Percentiles rank a stretch among this genome's conserved stretches.
Conservation (phyloP, 2,797 vertebrate species). For the Malacoraja senta region DNA sequence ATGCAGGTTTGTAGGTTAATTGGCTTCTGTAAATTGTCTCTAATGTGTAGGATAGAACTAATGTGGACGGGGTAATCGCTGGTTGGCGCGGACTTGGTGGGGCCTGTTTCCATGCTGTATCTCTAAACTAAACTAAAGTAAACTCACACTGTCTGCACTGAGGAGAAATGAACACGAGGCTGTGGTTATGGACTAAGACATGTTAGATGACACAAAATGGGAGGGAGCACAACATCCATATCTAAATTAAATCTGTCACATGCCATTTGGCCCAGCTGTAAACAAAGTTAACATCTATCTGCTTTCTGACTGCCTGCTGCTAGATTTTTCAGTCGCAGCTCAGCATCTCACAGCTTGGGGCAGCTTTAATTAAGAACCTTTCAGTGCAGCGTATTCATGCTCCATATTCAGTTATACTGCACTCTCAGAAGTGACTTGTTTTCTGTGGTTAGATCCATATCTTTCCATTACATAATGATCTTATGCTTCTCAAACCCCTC, state of each 20-base stretch:
- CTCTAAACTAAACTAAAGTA: no score
- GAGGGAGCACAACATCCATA: not conserved
- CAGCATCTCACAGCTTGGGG: constrained; percentile 20
- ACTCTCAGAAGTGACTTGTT: not conserved
- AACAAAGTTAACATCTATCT: not conserved
- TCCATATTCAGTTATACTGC: not conserved
- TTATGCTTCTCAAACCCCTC: not conserved
- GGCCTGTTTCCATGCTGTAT: no score
- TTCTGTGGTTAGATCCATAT: not conserved
- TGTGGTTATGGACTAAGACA: not conserved
- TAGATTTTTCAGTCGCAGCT: not conserved
- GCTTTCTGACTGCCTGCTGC: not conserved
- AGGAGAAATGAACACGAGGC: not conserved
- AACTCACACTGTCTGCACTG: no score
- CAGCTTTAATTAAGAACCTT: not conserved
- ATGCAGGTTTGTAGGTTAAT: no score
- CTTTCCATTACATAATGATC: not conserved
- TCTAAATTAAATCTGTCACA: not conserved
- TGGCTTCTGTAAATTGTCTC: no score
- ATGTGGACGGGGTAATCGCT: no score
- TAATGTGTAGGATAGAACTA: no score
- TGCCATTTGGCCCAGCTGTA: not conserved
- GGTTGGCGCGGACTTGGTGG: no score
- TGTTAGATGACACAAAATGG: not conserved
- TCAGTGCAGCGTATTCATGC: not conserved